Base-by-base conservation (phyloP, 2,888 invertebrate genomes). In the Cephalotes varians region DNA sequence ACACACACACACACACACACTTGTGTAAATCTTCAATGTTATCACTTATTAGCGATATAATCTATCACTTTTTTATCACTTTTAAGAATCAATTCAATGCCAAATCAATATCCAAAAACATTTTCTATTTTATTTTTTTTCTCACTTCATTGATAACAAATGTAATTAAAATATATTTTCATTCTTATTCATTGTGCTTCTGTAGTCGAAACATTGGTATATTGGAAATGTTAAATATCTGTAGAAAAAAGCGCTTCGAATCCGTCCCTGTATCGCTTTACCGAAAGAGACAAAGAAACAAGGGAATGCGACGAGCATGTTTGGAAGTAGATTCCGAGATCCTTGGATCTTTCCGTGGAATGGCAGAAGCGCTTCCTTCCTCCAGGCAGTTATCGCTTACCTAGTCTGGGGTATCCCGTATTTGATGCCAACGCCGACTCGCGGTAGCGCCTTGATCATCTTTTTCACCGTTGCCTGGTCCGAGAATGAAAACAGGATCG, bases 381-480 rank as follows among this genome's bases (percentile, higher is more conserved):
- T 71, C 28, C 21, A 44, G 12, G 44, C 44, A 37, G 67, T 76
- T 31, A 67, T 74, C 69, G 72, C 96, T 95, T 94, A 98, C 98
- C 98, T 97, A 87, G 99, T 99, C 96, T 99, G 99, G 74, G 99
- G 98, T 93, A 99, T 98, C 92, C 99, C 99, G 95, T 99, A 99
- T 95, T 99, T 99, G 95, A 99, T 99, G 93, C 99, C 99, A 71
- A 99, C 99, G 12, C 99, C 99, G 86, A 99, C 99, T 83, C 99
- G 96, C 0, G 99, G 99, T 91, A 99, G 96, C 2, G 98, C 98
- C 95, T 99, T 99, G 95, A 99, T 99, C 91, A 99, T 99, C 95
- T 99, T 98, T 96, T 99, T 99, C 93, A 99, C 99, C 65, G 99
- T 99, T 89, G 97, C 96, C 95, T 99, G 99, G 95, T 99, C 99